phyloP scores from a whole-genome alignment of 1,140 invertebrate genomes.

The Drosophila pandora region DNA sequence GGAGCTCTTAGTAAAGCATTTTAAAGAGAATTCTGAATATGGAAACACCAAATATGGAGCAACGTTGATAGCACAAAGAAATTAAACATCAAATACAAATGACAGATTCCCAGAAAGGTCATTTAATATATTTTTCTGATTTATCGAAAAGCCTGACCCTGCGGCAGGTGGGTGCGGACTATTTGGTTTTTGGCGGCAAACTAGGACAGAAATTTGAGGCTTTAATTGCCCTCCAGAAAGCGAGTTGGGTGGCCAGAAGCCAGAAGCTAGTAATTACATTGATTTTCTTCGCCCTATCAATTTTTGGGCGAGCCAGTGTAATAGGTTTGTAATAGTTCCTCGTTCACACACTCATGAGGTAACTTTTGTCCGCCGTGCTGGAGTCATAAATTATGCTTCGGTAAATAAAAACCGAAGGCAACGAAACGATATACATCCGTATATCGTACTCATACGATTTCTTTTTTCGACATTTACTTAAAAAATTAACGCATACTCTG shows the following conservation, averaged over 20 bases:
- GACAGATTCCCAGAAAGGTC: neutral
- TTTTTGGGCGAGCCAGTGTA: conserved; percentile 70
- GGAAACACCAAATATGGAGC: neutral
- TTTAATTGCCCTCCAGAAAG: conserved; percentile 56
- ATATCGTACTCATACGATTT: conserved; percentile 34
- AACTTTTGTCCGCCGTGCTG: conserved; percentile 40
- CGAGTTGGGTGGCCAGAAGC: conserved; percentile 2
- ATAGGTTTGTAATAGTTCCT: conserved; percentile 64
- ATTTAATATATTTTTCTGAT: neutral
- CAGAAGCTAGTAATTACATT: conserved; percentile 67
- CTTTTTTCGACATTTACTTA: conserved; percentile 63
- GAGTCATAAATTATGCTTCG: conserved; percentile 72
- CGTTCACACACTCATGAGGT: conserved; percentile 15
- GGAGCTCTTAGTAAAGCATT: neutral
- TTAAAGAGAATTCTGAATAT: neutral
- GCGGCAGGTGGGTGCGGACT: neutral
- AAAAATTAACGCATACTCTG: conserved; percentile 72
- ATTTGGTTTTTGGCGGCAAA: conserved; percentile 53
- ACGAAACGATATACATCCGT: neutral
- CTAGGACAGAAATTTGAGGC: conserved; percentile 22
- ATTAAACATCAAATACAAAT: neutral
- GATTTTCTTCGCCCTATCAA: conserved; percentile 70
- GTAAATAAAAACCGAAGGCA: conserved; percentile 48
- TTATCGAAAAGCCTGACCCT: neutral
- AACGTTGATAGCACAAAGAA: neutral